A percentile compares a stretch with the other conserved stretches of the same genome.
Conservation (phyloP, 2,888 invertebrate genomes). For the Platyscelio sp. region DNA sequence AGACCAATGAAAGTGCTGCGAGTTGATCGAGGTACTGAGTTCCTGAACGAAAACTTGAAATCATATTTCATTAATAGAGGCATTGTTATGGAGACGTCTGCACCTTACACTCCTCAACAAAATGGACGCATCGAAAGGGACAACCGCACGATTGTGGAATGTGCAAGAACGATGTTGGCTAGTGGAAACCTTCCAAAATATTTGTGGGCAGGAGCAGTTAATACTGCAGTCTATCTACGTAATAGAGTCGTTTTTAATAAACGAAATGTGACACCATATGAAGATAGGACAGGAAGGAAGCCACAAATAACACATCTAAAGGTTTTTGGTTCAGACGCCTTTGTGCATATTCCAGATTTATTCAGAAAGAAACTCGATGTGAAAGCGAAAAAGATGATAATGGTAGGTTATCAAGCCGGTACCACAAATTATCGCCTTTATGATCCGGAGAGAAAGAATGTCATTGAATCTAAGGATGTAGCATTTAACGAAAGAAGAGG, state of each 20-base stretch:
- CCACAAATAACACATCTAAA: constrained; percentile 64
- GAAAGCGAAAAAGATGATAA: constrained; percentile 67
- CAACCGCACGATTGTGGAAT: constrained; percentile 26
- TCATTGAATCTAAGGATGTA: constrained; percentile 54
- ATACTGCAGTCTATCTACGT: constrained; percentile 46
- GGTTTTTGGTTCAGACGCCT: constrained; percentile 68
- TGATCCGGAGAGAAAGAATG: constrained; percentile 46
- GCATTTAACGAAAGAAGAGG: constrained; percentile 47
- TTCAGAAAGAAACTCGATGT: constrained; percentile 69
- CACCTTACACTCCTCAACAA: constrained; percentile 63
- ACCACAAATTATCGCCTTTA: constrained; percentile 60
- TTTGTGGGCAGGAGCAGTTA: constrained; percentile 68
- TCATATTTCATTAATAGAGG: constrained; percentile 32
- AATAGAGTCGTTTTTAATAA: constrained; percentile 6
- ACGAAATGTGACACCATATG: constrained; percentile 50
- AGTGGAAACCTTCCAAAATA: constrained; percentile 31
- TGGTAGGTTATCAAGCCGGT: constrained; percentile 69
- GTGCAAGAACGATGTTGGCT: constrained; percentile 38
- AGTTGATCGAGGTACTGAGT: constrained; percentile 9
- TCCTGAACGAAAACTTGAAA: constrained; percentile 6
- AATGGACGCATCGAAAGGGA: constrained; percentile 61
- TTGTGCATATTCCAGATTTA: constrained; percentile 62
- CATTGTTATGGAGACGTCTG: constrained; percentile 52
- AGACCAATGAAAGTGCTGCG: constrained; percentile 12
- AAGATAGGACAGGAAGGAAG: constrained; percentile 70